Conservation (phyloP, 2,797 vertebrate genomes). For the Poecilia wingei region DNA sequence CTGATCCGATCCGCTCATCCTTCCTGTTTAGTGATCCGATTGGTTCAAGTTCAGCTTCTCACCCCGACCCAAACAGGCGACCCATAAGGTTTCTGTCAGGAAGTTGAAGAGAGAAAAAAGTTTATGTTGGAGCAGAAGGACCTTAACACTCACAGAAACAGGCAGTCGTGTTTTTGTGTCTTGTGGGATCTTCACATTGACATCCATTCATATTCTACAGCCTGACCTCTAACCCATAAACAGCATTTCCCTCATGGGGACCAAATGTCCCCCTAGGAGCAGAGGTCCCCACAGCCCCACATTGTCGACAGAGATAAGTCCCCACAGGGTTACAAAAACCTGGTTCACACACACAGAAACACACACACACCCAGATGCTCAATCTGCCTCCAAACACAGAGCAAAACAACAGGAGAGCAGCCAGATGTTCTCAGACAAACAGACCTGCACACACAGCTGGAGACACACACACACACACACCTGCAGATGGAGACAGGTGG, state of each 20-base stretch:
- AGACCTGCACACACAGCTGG: slow-evolving; percentile 72
- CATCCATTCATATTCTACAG: no score
- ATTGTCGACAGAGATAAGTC: no score
- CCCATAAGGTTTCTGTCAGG: not conserved
- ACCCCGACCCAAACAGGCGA: no score
- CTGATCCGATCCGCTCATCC: not conserved
- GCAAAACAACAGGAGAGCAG: slow-evolving; percentile 74
- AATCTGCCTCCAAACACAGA: slow-evolving; percentile 52
- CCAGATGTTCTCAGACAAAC: slow-evolving; percentile 76
- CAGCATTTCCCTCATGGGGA: no score
- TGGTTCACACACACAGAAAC: slow-evolving; percentile 36
- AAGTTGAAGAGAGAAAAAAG: not conserved
- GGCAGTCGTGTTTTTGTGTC: no score
- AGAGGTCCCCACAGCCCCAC: no score
- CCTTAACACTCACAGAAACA: slow-evolving; percentile 33
- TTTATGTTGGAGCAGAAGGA: not conserved
- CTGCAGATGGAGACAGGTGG: slow-evolving; percentile 26
- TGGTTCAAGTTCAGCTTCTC: no score
- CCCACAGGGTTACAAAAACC: not conserved
- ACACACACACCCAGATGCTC: slow-evolving; percentile 50
- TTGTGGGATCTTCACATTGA: no score
- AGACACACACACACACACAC: slow-evolving; percentile 47
- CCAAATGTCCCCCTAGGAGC: no score
- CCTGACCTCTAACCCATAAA: no score
- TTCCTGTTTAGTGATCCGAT: not conserved